These are phyloP conservation scores for Calephelis nemesis DNA, from an alignment of 1,140 invertebrate species.

Conservation along the genomic window DNA sequence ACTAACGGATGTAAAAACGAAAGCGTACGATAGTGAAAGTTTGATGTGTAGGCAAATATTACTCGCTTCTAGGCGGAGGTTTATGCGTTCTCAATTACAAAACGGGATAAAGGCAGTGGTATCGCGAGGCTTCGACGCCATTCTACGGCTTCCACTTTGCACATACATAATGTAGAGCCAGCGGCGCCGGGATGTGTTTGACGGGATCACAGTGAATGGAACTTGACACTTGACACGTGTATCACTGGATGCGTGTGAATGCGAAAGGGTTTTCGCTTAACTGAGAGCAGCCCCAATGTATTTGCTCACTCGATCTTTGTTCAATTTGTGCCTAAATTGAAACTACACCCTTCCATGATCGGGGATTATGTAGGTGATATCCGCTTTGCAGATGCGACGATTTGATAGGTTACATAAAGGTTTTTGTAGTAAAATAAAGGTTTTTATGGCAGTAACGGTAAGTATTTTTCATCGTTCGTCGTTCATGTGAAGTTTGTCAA, in stretches of 20 bases:
- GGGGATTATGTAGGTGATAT: background rate
- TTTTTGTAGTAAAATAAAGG: background rate
- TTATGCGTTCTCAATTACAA: slow-evolving; percentile 70
- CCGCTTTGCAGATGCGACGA: background rate
- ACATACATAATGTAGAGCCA: slow-evolving; percentile 68
- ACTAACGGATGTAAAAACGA: slow-evolving; percentile 74
- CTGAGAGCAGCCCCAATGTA: slow-evolving; percentile 14
- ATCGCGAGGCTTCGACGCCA: slow-evolving; percentile 42
- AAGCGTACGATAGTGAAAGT: slow-evolving; percentile 78
- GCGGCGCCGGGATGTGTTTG: slow-evolving; percentile 52
- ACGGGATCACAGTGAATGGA: slow-evolving; percentile 67
- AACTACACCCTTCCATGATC: background rate
- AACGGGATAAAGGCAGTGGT: slow-evolving; percentile 55
- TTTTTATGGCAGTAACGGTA: background rate
- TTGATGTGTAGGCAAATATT: slow-evolving; percentile 79
- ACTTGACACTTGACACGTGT: slow-evolving; percentile 70
- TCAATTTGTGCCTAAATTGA: slow-evolving; percentile 17
- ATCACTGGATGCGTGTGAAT: slow-evolving; percentile 41
- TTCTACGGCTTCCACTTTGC: slow-evolving; percentile 45
- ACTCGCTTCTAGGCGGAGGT: slow-evolving; percentile 72
- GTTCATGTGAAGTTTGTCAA: no score
- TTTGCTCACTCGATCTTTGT: slow-evolving; percentile 25
- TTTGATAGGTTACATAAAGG: background rate
- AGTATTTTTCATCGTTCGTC: no score
- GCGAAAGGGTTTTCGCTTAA: slow-evolving; percentile 40